phyloP scores from a whole-genome alignment of 2,888 invertebrate genomes.

The Sclerodermus sp. region DNA sequence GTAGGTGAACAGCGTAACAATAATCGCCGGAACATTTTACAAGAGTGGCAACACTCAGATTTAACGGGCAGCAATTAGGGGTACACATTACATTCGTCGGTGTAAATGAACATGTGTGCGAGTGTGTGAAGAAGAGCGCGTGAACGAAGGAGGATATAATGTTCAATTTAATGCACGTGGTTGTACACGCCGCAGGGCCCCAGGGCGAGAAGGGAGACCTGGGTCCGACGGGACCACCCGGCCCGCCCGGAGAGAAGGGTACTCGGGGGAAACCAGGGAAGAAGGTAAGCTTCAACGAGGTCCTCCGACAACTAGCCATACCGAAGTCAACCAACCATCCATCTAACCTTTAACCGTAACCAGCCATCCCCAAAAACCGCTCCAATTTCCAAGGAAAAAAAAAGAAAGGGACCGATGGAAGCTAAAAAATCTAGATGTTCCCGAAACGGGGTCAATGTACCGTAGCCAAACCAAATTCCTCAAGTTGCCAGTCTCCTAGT shows the following conservation, averaged over 20 bases:
- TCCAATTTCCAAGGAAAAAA: conserved; percentile 18
- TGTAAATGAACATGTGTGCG: background rate
- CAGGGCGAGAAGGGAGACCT: conserved; percentile 81
- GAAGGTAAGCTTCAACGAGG: conserved; percentile 73
- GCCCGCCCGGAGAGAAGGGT: conserved; percentile 84
- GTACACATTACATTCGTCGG: too few species aligned
- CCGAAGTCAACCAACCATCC: conserved; percentile 19
- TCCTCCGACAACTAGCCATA: conserved; percentile 44
- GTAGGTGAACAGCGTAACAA: too few species aligned
- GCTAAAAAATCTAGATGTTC: conserved; percentile 2
- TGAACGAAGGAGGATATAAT: conserved; percentile 9
- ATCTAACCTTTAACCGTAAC: conserved; percentile 1
- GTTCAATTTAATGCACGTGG: conserved; percentile 38
- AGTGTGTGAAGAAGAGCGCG: conserved; percentile 10
- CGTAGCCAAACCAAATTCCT: too few species aligned
- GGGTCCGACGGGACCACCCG: conserved; percentile 77
- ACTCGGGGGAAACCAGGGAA: conserved; percentile 90
- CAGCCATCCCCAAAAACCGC: conserved; percentile 8
- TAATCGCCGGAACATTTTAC: too few species aligned
- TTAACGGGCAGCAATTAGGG: too few species aligned
- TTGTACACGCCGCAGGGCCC: conserved; percentile 47
- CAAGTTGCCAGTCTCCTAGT: too few species aligned
- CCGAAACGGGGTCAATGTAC: background rate
- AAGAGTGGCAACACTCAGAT: too few species aligned
- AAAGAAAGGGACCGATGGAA: conserved; percentile 2